Evolutionary conservation across 2,888 invertebrate genomes (phyloP).

Genomic region (Marasmarcha lunaedactyla): DNA sequence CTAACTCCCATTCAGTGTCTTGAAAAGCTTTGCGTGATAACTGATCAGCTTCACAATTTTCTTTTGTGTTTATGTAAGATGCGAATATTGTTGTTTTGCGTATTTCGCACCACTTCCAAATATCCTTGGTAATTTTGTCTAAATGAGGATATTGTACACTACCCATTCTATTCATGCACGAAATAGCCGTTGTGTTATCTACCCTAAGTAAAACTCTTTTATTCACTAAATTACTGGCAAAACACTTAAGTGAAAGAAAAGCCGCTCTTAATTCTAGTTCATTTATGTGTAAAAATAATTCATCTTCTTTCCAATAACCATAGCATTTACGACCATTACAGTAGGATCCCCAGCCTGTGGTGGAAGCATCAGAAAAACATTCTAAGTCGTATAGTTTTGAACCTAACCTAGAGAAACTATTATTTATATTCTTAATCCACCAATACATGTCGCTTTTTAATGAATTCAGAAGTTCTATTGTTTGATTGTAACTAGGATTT

Average conservation of each 20-base stretch:
- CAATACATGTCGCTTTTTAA: no score
- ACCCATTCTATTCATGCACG: conserved; percentile 13
- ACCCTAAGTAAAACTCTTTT: no score
- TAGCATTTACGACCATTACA: not conserved
- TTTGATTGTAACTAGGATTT: no score
- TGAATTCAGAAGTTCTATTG: no score
- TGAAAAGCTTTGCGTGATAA: conserved; percentile 1
- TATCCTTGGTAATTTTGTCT: conserved; percentile 5
- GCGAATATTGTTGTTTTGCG: no score
- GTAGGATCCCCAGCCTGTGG: conserved; percentile 5
- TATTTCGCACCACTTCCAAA: conserved; percentile 10
- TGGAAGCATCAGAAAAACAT: not conserved
- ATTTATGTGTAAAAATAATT: conserved; percentile 9
- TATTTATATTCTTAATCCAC: no score
- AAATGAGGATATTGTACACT: conserved; percentile 9
- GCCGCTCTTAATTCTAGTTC: conserved; percentile 8
- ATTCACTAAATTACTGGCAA: no score
- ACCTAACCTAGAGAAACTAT: no score
- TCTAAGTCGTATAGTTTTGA: not conserved
- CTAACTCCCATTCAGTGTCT: conserved; percentile 7
- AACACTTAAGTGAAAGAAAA: not conserved
- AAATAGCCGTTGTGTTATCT: conserved; percentile 10
- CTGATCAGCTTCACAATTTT: no score
- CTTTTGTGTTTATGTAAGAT: conserved; percentile 4
- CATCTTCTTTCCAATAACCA: conserved; percentile 1